Percentiles rank a stretch among this genome's conserved stretches.
Evolutionary conservation across 2,797 vertebrate species (phyloP).

Genomic region (Sebastes taczanowskii): DNA sequence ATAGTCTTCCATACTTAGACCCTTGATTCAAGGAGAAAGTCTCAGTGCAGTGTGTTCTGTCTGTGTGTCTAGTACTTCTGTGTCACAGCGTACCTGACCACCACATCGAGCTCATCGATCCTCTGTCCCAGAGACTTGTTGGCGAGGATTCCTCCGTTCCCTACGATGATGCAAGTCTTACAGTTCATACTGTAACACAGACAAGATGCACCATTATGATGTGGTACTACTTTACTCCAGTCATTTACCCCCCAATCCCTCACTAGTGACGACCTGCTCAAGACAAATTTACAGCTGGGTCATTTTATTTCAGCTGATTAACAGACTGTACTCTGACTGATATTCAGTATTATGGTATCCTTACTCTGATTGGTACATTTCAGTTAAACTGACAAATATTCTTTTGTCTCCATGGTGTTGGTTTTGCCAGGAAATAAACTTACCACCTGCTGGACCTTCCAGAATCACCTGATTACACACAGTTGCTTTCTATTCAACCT

Average conservation of each 20-base stretch:
- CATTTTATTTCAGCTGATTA: background rate
- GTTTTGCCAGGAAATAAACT: background rate
- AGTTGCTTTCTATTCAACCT: background rate
- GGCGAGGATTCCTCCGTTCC: constrained; percentile 91
- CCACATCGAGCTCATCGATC: constrained; percentile 91
- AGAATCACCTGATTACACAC: background rate
- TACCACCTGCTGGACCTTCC: background rate
- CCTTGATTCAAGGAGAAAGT: background rate
- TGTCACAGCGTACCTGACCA: constrained; percentile 85
- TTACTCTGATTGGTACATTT: background rate
- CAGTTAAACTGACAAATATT: background rate
- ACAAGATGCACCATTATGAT: background rate
- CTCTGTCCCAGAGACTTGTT: constrained; percentile 91
- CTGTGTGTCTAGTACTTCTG: no score
- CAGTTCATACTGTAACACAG: constrained; percentile 84
- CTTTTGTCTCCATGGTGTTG: background rate
- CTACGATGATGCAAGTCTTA: constrained; percentile 90
- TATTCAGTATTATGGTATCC: background rate
- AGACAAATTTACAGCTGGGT: background rate
- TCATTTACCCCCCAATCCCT: background rate
- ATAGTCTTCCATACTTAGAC: background rate
- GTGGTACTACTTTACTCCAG: background rate
- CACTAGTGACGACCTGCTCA: background rate
- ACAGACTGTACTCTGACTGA: background rate
- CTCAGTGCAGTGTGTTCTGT: background rate